These are phyloP conservation scores for Neosilurus mollespiculum DNA, from an alignment of 2,797 vertebrate genomes.

Conservation along the genomic window DNA sequence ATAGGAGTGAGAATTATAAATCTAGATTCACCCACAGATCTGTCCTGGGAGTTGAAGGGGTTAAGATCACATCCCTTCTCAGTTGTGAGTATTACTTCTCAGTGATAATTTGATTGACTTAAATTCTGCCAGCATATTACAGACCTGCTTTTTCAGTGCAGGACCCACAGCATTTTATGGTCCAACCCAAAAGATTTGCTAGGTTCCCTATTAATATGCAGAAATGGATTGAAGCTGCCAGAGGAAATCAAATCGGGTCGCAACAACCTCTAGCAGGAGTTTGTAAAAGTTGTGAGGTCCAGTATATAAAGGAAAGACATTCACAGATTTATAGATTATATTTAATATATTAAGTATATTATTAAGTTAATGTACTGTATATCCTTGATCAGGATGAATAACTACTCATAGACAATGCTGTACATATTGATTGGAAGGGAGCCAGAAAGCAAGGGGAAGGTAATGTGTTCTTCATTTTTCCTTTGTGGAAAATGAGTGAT, in stretches of 20 bases:
- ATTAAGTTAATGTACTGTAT: not conserved
- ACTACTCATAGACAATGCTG: not conserved
- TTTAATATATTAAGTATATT: no score
- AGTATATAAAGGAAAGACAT: constrained; percentile 33
- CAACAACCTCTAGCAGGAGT: not conserved
- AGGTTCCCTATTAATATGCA: constrained; percentile 48
- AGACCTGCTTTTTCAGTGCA: constrained; percentile 23
- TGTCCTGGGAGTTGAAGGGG: not conserved
- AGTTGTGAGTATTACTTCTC: constrained; percentile 4
- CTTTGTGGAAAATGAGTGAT: constrained; percentile 1
- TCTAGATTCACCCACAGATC: not conserved
- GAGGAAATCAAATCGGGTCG: not conserved
- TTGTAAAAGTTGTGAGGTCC: constrained; percentile 61
- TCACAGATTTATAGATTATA: not conserved
- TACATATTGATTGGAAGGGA: not conserved
- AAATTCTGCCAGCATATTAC: constrained; percentile 28
- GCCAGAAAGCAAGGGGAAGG: constrained; percentile 4
- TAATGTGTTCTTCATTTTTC: not conserved
- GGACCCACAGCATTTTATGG: constrained; percentile 41
- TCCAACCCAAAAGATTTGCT: constrained; percentile 18
- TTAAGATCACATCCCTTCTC: not conserved
- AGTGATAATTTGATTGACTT: constrained; percentile 9
- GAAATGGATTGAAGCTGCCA: constrained; percentile 55
- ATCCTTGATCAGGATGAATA: constrained; percentile 13
- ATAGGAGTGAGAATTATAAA: not conserved